Evolutionary conservation across 2,888 invertebrate species (phyloP), one percentile per base, ranked within the genome.

Genomic region (Agrotis clavis): DNA sequence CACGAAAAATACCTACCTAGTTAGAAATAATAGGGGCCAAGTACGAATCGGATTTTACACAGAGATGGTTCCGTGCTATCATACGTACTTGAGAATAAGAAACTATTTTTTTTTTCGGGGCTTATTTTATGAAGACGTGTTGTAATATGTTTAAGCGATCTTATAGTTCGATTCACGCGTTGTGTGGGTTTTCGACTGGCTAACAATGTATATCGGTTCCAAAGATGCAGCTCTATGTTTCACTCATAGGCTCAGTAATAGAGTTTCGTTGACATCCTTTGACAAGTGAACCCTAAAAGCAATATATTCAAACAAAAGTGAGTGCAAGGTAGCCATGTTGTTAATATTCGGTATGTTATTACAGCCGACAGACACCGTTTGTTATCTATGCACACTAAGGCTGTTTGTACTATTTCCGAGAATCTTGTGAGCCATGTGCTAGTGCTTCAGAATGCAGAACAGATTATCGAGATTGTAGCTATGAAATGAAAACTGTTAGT

Each of bases 261-360:
- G 7, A 18, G 7, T 56, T 13, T n/a, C 7, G 14, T 21, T 56
- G 7, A 4, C 21, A 35, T 16, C 5, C 35, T 35, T 21, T 18
- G 11, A 2, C n/a, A 65, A 18, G 5, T 35, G 35, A 47, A 51
- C 21, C 19, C 11, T 35, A 67, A 51, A 45, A 54, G 65, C 7
- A 63, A 47, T 50, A 57, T 61, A 50, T 66, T 67, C 18, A 53
- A 50, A 47, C 62, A 69, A 65, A 76, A 72, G 60, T 25, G 56
- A 57, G 19, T 65, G 59, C 67, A 74, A 56, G 63, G 67, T 41
- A 53, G 50, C 53, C 45, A 16, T 50, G 16, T 53, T 74, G 74
- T 74, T 67, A 69, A 71, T 73, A 73, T 81, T 77, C 47, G 21
- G 59, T 67, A 47, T 74, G 50, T 79, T 82, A 75, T 82, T 79